A percentile compares a stretch with the other conserved stretches of the same genome.
These are phyloP conservation scores for Porphyrio hochstetteri DNA, from an alignment of 2,113 vertebrate genomes.

Conservation along the genomic window DNA sequence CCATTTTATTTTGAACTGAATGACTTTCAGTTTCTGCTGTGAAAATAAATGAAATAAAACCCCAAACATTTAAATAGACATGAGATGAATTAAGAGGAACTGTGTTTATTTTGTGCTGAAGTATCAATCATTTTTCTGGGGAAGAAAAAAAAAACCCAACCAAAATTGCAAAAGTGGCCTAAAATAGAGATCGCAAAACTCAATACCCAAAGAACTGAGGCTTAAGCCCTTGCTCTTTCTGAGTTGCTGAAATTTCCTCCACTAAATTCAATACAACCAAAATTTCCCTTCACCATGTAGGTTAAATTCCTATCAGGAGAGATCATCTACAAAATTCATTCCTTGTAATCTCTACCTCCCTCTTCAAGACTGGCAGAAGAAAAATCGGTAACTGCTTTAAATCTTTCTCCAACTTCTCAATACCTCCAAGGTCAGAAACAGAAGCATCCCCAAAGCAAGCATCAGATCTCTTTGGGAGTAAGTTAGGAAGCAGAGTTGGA, in stretches of 20 bases:
- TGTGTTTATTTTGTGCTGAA: conserved; percentile 49
- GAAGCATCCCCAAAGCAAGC: neutral
- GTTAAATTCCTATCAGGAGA: neutral
- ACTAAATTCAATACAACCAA: neutral
- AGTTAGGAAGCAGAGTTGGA: neutral
- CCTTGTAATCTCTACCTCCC: neutral
- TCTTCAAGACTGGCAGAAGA: neutral
- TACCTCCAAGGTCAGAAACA: neutral
- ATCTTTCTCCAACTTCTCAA: neutral
- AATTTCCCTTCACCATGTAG: neutral
- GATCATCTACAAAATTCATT: neutral
- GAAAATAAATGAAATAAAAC: neutral
- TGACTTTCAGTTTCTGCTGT: neutral
- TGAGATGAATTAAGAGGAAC: neutral
- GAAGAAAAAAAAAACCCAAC: neutral
- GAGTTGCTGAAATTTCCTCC: neutral
- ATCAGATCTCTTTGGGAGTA: neutral
- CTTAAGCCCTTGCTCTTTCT: neutral
- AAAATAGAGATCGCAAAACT: neutral
- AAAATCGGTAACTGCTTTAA: neutral
- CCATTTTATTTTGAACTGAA: neutral
- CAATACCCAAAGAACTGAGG: neutral
- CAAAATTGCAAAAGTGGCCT: neutral
- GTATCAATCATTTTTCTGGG: neutral
- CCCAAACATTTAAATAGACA: neutral